Evolutionary conservation across 2,797 vertebrate genomes (phyloP).

Genomic region (Peromyscus eremicus): DNA sequence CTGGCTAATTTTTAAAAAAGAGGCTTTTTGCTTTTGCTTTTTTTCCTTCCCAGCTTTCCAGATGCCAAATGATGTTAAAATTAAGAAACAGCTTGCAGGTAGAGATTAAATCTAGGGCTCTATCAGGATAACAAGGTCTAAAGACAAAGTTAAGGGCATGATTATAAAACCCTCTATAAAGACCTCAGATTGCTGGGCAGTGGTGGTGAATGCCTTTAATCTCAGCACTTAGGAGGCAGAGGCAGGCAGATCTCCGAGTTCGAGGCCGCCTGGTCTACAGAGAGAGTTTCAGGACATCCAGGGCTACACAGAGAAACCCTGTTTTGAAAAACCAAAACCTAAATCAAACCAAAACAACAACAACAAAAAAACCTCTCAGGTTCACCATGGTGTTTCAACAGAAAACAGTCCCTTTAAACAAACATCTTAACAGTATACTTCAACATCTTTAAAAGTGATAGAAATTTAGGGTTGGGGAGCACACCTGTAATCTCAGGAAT

Average conservation of each 20-base stretch:
- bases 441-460: background rate
- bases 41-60: background rate
- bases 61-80: conserved; percentile 25
- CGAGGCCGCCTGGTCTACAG: background rate
- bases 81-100: background rate
- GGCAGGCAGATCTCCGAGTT: background rate
- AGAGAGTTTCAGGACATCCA: too few species aligned
- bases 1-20: background rate
- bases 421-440: background rate
- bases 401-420: background rate
- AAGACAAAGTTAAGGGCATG: background rate
- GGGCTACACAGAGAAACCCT: too few species aligned
- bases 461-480: background rate
- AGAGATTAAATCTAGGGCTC: background rate
- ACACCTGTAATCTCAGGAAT: too few species aligned
- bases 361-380: background rate
- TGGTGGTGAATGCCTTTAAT: background rate
- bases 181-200: background rate
- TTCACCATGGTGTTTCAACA: background rate
- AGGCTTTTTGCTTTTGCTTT: background rate
- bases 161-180: background rate
- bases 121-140: background rate
- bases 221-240: background rate
- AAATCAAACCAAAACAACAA: too few species aligned
- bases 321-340: too few species aligned